Evolutionary conservation across 2,888 invertebrate species (phyloP).

Genomic region (Phanerotoma sp.): DNA sequence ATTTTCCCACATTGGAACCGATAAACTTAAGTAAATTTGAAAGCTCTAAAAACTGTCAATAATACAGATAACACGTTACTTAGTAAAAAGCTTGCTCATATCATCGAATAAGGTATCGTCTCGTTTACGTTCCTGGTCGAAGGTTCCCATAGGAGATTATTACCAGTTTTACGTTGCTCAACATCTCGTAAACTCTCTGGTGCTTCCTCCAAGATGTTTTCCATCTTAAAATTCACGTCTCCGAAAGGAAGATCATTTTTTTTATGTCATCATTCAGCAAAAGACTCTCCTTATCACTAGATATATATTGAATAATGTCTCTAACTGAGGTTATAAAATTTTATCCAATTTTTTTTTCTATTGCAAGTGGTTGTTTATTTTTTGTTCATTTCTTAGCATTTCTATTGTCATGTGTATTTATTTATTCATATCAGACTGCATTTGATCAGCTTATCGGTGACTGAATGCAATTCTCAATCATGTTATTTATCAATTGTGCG

Average conservation of each 20-base stretch:
- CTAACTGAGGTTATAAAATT: too few species aligned
- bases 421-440: too few species aligned
- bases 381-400: too few species aligned
- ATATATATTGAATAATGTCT: too few species aligned
- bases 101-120: slow-evolving; percentile 1
- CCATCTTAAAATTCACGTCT: background rate
- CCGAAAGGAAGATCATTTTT: too few species aligned
- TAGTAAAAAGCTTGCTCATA: slow-evolving; percentile 6
- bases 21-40: background rate
- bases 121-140: slow-evolving; percentile 3
- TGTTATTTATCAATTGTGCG: slow-evolving; percentile 3
- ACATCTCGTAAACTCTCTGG: slow-evolving; percentile 9
- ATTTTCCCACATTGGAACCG: too few species aligned
- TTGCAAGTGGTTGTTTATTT: too few species aligned
- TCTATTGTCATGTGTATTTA: too few species aligned
- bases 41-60: background rate
- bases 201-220: background rate
- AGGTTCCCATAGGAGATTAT: slow-evolving; percentile 14
- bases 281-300: too few species aligned
- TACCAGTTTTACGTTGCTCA: slow-evolving; percentile 15
- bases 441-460: background rate
- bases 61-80: background rate
- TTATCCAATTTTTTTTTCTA: too few species aligned
- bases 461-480: background rate
- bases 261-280: too few species aligned